Base-by-base conservation (phyloP, 2,113 vertebrate genomes). In the Marmota monax region DNA sequence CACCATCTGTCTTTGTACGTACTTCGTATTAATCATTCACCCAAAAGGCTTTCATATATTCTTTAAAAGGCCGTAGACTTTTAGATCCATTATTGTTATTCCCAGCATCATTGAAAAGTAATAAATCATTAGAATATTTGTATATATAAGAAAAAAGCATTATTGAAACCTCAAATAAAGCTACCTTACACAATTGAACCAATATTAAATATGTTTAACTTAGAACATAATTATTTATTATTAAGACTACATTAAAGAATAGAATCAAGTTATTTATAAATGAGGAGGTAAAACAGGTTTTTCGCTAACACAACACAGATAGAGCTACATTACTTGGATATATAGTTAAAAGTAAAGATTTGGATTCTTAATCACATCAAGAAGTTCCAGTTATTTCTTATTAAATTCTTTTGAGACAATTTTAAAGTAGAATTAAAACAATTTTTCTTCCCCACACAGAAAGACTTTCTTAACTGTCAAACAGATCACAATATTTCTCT, bases 11-110 rank as follows among this genome's bases (percentile, higher is more conserved):
- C 93, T 96, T 96, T 96, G 95, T 93, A 96, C 12, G 0, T 89
- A 96, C 69, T 79, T 82, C 92, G 69, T 93, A 95, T 97, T 97
- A 97, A 97, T 96, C 92, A 93, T 95, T 95, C 89, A 96, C n/a
- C 92, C 69, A 80, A 94, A 96, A 95, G 70, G 34, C 76, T 97
- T 94, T 90, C 74, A 91, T 96, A 94, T 95, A 90, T 93, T 92
- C 37, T 91, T 87, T 94, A 93, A 97, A 96, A 97, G 92, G 74
- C 74, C 84, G 84, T 84, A 51, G 74, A 89, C 73, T 58, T 94
- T 69, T 76, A 25, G 18, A 91, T 72, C 74, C 63, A 72, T 94
- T 88, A 83, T 72, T 84, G 78, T 92, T 96, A 74, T 95, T 87
- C 45, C 20, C 32, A 77, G 12, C 2, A 61, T 83, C 37, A 96